Percentiles rank a stretch among this genome's conserved stretches.
Evolutionary conservation across 92 coral and sea anemone species (phyloP).

Genomic region (Palythoa grandiflora): DNA sequence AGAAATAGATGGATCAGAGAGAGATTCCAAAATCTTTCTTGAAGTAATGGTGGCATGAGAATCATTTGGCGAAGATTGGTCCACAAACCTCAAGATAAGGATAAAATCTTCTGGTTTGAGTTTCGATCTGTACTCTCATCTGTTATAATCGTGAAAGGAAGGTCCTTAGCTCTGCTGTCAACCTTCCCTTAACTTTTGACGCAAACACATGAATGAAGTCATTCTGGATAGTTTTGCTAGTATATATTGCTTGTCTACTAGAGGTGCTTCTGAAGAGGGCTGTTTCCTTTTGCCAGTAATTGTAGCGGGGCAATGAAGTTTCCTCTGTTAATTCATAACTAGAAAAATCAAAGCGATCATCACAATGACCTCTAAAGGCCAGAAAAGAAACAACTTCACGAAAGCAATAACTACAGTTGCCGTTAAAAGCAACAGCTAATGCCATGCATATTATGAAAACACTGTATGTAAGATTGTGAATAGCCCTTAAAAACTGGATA

Average conservation of each 20-base stretch:
- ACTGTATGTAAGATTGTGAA: no score
- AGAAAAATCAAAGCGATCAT: slow-evolving; percentile 24
- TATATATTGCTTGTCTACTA: slow-evolving; percentile 47
- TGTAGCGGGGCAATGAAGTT: slow-evolving; percentile 60
- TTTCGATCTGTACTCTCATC: slow-evolving; percentile 41
- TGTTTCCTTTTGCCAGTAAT: slow-evolving; percentile 58
- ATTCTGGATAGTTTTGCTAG: slow-evolving; percentile 70
- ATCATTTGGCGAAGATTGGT: slow-evolving; percentile 50
- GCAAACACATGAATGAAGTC: slow-evolving; percentile 56
- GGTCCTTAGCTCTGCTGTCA: slow-evolving; percentile 37
- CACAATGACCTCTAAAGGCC: slow-evolving; percentile 48
- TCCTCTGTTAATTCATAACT: slow-evolving; percentile 52
- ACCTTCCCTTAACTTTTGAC: slow-evolving; percentile 35
- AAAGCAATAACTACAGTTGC: no score
- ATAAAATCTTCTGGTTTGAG: slow-evolving; percentile 51
- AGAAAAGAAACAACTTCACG: not conserved
- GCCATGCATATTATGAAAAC: no score
- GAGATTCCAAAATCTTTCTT: no score
- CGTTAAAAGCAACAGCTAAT: no score
- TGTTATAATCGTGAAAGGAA: not conserved
- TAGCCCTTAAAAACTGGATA: no score
- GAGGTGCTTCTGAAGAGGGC: slow-evolving; percentile 61
- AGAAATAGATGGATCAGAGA: no score
- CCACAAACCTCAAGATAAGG: not conserved
- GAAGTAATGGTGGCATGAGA: slow-evolving; percentile 43